Base-by-base conservation (phyloP, 1,140 invertebrate genomes). In the Achroia grisella region DNA sequence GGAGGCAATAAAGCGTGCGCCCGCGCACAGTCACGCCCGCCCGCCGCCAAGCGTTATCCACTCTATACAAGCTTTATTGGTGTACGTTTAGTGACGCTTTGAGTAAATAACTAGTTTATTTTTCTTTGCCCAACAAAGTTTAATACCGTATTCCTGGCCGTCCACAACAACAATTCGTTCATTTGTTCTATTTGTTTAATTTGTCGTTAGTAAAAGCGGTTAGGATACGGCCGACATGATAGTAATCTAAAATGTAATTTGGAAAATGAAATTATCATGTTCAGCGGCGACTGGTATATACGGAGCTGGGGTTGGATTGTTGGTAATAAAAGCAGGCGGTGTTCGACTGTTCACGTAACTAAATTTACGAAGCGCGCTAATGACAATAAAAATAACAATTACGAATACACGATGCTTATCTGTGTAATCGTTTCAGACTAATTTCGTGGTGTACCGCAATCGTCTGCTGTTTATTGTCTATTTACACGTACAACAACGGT, bases 41-140 rank as follows among this genome's bases (percentile, higher is more conserved):
- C 48, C 55, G 40, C 55, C 47, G 27, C 13, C 15, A 48, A 17
- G 47, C 52, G 62, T 62, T 62, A 63, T 45, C 35, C 11, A 50
- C 33, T 53, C 43, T 17, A 54, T 56, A 63, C 56, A 61, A 54
- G 31, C 56, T 47, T 62, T 68, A 78, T 71, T 69, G 56, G 54
- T 62, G 31, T 52, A 49, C 57, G 40, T 67, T 72, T 69, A 76
- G 57, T 59, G 55, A 66, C 48, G 72, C 59, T 65, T 64, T 62
- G 39, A 65, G 37, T 63, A 67, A 67, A 61, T 63, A 70, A 61
- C 55, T 48, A 62, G 48, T 39, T 60, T 65, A 61, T 66, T 56
- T 47, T 15, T 49, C 37, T 32, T 56, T 66, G 56, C 48, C 31
- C 35, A 34, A 31, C 47, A 33, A 39, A 54, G 49, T 66, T 65